Conservation (phyloP, 2,888 invertebrate species). For the Yponomeuta cagnagella region DNA sequence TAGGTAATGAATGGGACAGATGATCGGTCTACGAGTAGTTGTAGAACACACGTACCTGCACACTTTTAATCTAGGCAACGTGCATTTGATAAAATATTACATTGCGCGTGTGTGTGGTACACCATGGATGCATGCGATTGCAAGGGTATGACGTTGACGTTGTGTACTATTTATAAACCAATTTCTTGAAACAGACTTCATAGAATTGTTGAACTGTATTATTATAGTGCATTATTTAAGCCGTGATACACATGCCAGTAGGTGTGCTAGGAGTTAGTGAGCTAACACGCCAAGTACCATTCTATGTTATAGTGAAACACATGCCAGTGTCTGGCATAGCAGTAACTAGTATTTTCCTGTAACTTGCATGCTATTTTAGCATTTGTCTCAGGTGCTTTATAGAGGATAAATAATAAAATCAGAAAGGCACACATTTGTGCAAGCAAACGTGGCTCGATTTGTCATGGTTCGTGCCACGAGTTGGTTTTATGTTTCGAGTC, state of each 20-base stretch:
- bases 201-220: neutral
- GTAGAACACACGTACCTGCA: neutral
- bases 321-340: too few relatives aligned
- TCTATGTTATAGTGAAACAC: too few relatives aligned
- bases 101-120: neutral
- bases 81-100: neutral
- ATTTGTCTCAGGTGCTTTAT: too few relatives aligned
- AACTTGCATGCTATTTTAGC: too few relatives aligned
- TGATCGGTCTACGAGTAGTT: neutral
- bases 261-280: too few relatives aligned
- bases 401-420: neutral
- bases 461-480: neutral
- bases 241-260: too few relatives aligned
- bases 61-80: neutral
- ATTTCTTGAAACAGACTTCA: neutral
- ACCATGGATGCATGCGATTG: neutral
- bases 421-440: neutral
- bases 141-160: neutral
- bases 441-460: neutral
- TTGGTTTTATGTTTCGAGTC: neutral
- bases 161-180: neutral
- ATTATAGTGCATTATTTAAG: too few relatives aligned
- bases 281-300: too few relatives aligned
- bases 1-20: constrained; percentile 7
- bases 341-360: too few relatives aligned